Conservation (phyloP, 2,113 vertebrate species). For the Orycteropus afer region DNA sequence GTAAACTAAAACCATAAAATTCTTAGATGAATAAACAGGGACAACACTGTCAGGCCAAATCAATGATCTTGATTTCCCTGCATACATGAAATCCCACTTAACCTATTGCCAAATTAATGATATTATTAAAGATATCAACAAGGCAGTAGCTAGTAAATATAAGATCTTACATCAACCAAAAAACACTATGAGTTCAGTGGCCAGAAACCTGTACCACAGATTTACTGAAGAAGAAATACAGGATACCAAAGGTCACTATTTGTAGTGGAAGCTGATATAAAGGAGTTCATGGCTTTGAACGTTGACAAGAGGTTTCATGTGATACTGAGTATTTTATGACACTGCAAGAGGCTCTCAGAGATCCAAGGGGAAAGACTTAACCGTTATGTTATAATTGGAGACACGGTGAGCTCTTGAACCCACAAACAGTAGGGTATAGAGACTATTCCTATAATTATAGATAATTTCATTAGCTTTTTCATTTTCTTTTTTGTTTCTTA, state of each 20-base stretch:
- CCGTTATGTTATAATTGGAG: too few species aligned
- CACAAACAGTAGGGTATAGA: too few species aligned
- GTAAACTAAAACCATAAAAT: not conserved
- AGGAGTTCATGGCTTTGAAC: conserved; percentile 90
- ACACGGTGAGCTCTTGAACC: too few species aligned
- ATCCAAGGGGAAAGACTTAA: too few species aligned
- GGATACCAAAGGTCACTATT: conserved; percentile 93
- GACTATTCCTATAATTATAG: too few species aligned
- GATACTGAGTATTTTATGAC: conserved; percentile 93
- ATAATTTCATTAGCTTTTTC: too few species aligned
- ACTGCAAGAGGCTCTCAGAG: conserved; percentile 92
- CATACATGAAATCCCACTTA: conserved; percentile 86
- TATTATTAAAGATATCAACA: conserved; percentile 89
- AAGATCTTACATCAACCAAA: conserved; percentile 89
- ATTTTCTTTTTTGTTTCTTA: too few species aligned
- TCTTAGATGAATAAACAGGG: not conserved
- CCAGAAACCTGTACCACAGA: conserved; percentile 88
- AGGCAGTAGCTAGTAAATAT: conserved; percentile 90
- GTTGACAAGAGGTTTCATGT: conserved; percentile 91
- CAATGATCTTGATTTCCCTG: too few species aligned
- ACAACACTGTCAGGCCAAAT: not conserved
- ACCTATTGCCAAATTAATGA: conserved; percentile 90
- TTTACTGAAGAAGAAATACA: conserved; percentile 92
- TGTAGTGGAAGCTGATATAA: conserved; percentile 95
- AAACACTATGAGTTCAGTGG: conserved; percentile 82